Percentiles rank a stretch among this genome's conserved stretches.
phyloP scores from a whole-genome alignment of 1,140 invertebrate genomes.

The Ladona fulva region DNA sequence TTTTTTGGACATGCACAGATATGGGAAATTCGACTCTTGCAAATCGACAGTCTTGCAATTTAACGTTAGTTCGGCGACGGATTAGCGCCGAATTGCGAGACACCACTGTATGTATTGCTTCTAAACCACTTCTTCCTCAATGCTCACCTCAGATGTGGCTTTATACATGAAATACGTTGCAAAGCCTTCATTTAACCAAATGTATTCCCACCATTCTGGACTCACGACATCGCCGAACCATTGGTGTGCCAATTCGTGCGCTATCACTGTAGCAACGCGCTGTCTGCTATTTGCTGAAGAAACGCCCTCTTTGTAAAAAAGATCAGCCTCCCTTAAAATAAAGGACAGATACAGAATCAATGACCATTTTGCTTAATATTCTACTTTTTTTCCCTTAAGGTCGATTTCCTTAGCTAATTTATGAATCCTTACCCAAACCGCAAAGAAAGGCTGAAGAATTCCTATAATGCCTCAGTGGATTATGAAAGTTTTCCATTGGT shows the following conservation, averaged over 20 bases:
- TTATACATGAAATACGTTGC: conserved; percentile 46
- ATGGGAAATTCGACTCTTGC: too few relatives aligned
- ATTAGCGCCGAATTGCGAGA: neutral
- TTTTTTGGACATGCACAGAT: too few relatives aligned
- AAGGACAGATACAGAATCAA: too few relatives aligned
- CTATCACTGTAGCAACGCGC: conserved; percentile 40
- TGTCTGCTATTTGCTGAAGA: conserved; percentile 42
- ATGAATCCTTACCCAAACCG: too few relatives aligned
- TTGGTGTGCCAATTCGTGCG: conserved; percentile 51
- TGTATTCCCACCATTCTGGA: conserved; percentile 54
- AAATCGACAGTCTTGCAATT: too few relatives aligned
- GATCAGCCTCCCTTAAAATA: conserved; percentile 40
- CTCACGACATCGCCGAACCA: conserved; percentile 62
- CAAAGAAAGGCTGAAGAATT: too few relatives aligned
- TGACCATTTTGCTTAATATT: too few relatives aligned
- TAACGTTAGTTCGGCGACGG: too few relatives aligned
- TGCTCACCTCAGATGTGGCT: conserved; percentile 14
- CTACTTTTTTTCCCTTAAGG: too few relatives aligned
- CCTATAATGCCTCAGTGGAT: too few relatives aligned
- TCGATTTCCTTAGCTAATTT: too few relatives aligned
- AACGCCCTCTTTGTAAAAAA: conserved; percentile 42
- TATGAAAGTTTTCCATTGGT: too few relatives aligned
- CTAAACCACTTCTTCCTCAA: conserved; percentile 39
- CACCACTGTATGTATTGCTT: conserved; percentile 31
- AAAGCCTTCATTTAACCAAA: conserved; percentile 63